Percentiles rank a stretch among this genome's conserved stretches.
phyloP scores from a whole-genome alignment of 2,888 invertebrate species.

The Allygus modestus region DNA sequence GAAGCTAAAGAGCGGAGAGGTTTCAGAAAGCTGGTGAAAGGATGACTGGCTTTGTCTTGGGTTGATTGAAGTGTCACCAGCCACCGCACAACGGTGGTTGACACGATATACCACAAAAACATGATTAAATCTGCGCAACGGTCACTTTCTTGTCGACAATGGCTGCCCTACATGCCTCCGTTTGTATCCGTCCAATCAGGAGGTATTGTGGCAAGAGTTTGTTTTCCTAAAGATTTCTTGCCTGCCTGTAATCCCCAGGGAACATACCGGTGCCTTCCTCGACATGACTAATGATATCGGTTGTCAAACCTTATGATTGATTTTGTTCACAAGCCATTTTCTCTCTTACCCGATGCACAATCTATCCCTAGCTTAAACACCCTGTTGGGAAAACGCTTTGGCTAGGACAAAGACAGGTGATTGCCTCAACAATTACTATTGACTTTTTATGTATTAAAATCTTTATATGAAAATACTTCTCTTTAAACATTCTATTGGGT shows the following conservation, averaged over 20 bases:
- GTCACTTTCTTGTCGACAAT: conserved; percentile 58
- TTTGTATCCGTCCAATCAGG: conserved; percentile 22
- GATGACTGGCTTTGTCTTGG: conserved; percentile 52
- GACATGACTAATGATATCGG: conserved; percentile 61
- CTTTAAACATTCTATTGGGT: too few relatives aligned
- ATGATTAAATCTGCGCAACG: conserved; percentile 57
- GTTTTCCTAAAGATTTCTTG: conserved; percentile 55
- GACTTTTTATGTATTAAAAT: too few relatives aligned
- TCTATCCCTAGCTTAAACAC: conserved; percentile 13
- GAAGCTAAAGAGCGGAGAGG: neutral
- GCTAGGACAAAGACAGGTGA: neutral
- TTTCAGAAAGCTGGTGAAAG: conserved; percentile 55
- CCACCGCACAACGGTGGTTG: conserved; percentile 52
- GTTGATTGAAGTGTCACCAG: conserved; percentile 54
- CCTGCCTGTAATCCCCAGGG: conserved; percentile 49
- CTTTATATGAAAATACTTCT: too few relatives aligned
- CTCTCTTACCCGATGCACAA: conserved; percentile 41
- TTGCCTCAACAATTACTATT: neutral
- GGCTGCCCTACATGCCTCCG: conserved; percentile 38
- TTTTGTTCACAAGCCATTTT: conserved; percentile 47
- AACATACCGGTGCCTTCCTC: conserved; percentile 48
- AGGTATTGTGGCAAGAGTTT: conserved; percentile 32
- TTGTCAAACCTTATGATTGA: conserved; percentile 63
- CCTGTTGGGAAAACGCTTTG: neutral
- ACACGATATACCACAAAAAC: conserved; percentile 57